Base-by-base conservation (phyloP, 2,797 vertebrate genomes). In the Esox masquinongy region DNA sequence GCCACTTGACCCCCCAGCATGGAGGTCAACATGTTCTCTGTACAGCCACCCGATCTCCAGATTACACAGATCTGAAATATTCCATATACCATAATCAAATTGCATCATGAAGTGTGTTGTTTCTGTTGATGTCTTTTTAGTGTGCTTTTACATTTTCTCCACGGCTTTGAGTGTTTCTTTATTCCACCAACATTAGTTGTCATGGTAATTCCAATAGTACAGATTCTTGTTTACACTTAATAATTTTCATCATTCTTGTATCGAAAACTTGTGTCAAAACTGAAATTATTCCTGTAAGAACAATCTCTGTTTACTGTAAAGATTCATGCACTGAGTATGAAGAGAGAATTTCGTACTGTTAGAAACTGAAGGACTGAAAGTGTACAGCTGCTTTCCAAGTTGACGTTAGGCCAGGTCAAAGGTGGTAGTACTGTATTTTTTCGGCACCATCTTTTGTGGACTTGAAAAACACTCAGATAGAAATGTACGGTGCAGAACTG, bases 221-320 rank as follows among this genome's bases (percentile, higher is more conserved):
- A 2, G 34, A 24, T 73, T 22, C 79, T 77, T 73, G 74, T 73
- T 49, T 77, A 63, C 26, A 64, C 56, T 47, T 70, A 17, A 59
- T 76, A 73, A 70, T 76, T 80, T 49, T 43, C 81, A 75, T 29
- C 39, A 3, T 31, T 68, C 47, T 75, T 53, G 12, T 26, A 24
- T 66, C 49, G 77, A 71, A 79, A 50, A 78, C 73, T 36, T 67
- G 72, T 83, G 74, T 86, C 80, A 83, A 87, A 88, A 68, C 39
- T 50, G 70, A 64, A 47, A 47, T 29, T 72, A 53, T 17, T 34
- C 5, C 36, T 3, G 68, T 49, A 59, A 36, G 36, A 47, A 53
- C 31, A 70, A 67, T 53, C 49, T 22, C 24, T 53, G 17, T 61
- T 74, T 69, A 39, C 50, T 67, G 63, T 67, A 47, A 69, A 36